Evolutionary conservation across 92 coral and sea anemone genomes (phyloP), one percentile per base, ranked within the genome.

Genomic region (Paramuricea clavata): DNA sequence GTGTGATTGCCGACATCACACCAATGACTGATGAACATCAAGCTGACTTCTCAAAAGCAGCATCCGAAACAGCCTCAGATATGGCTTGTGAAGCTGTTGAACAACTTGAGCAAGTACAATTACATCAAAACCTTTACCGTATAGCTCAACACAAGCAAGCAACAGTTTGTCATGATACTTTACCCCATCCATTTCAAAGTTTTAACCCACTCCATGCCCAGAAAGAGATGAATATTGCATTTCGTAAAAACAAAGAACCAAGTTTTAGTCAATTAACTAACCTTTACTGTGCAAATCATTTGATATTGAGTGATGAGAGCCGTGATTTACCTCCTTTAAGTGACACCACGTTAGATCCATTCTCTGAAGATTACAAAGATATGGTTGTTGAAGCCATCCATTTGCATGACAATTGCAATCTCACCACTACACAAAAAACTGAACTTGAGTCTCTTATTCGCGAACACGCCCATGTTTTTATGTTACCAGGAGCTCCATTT

Each of bases 301-400:
- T 27, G 9, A 3, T 26, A 12, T 26, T 64, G 31, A 64, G 2
- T 21, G 71, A 64, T 25, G 88, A 83, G 49, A 78, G 64, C 42
- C 77, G 80, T 65, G 87, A 83, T 44, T 65, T 83, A n/a, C 87
- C 87, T 10, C 74, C 87, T 35, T 26, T 60, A 70, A 54, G 80
- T 52, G 56, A 67, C 44, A 27, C 22, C 60, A 52, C 57, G 16
- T 85, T 83, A 26, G 89, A 83, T 79, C 92, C 92, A 60, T 83
- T 60, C 49, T 83, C 85, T 21, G 70, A 61, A 35, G 80, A 83
- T 75, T 89, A 76, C 71, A 60, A 64, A 31, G 50, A 49, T 35
- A 75, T 54, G 21, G 76, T 83, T 74, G 23, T 83, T 22, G 54
- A 49, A 13, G 85, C 80, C 27, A 1, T 88, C 25, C 83, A 62